Percentiles rank a stretch among this genome's conserved stretches.
Evolutionary conservation across 2,888 invertebrate species (phyloP).

Genomic region (Cantharis lateralis): DNA sequence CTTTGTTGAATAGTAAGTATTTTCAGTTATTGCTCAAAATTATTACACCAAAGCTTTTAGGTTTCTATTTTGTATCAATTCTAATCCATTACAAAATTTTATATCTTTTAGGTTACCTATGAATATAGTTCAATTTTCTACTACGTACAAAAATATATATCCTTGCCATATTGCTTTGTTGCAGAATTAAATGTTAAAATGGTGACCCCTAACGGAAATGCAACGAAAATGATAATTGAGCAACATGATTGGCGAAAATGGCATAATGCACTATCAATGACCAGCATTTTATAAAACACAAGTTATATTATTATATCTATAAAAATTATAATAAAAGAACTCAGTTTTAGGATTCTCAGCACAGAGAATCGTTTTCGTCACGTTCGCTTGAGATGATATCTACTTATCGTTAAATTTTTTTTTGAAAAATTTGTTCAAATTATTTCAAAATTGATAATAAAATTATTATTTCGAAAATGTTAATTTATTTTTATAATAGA

Average conservation of each 20-base stretch:
- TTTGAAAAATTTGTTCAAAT: neutral
- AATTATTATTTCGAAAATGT: too few species aligned
- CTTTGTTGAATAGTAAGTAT: neutral
- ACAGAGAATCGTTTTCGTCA: neutral
- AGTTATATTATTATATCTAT: too few species aligned
- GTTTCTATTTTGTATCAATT: neutral
- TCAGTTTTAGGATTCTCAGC: neutral
- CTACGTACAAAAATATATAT: neutral
- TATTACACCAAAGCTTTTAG: neutral
- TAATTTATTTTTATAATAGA: too few species aligned
- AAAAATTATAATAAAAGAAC: neutral
- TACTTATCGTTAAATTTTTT: neutral
- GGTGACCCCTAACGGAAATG: too few species aligned
- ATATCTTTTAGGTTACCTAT: neutral
- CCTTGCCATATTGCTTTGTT: neutral
- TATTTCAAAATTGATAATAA: neutral
- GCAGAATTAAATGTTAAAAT: too few species aligned
- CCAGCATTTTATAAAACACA: too few species aligned
- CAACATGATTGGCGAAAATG: too few species aligned
- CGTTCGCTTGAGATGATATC: neutral
- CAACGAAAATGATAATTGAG: too few species aligned
- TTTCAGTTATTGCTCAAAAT: neutral
- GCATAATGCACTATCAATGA: too few species aligned
- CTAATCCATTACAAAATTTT: neutral
- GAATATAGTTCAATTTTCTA: neutral